Evolutionary conservation across 2,797 vertebrate species (phyloP), one percentile per base, ranked within the genome.

Genomic region (Anisognathus igniventris): DNA sequence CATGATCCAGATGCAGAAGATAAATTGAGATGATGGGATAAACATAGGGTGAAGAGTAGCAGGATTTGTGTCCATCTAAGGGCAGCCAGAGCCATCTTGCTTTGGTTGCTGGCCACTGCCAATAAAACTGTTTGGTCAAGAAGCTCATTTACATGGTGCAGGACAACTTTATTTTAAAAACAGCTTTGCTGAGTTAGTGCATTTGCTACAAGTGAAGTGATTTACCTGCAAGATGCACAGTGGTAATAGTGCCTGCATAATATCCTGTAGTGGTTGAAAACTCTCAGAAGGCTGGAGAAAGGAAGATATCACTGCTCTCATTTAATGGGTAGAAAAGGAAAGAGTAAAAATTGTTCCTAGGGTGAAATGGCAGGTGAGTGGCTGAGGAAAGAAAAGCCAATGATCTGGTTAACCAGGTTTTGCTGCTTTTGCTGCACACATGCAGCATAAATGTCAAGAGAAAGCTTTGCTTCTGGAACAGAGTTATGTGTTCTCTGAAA

Each of bases 1-100:
- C 1, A 3, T 12, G 22, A 68, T 23, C 22, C 42, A 68, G 54
- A 47, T 61, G 22, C 40, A 81, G 44, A 89, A 73, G 24, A 39
- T 0, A 3, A 23, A 28, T n/a, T 45, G 19, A 73, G n/a, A 42
- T 47, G 17, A 27, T 14, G 4, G 11, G 5, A 6, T 4, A 0
- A 19, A 12, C 14, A 2, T 1, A 57, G 10, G 14, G 12, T 22
- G 13, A 80, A 51, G 28, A 5, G 0, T 5, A 27, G 20, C 20
- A 88, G 40, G 44, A 67, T 19, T 47, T 3, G 1, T 16, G 10
- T 30, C 40, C 37, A 3, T 27, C 15, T 4, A 0, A 71, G 37
- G 31, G 37, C 39, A 67, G 30, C n/a, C 0, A 0, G 42, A 86
- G 20, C 6, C 14, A 31, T 47, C 51, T 47, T 1, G 3, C 31